A percentile compares a stretch with the other conserved stretches of the same genome.
phyloP scores from a whole-genome alignment of 2,113 vertebrate species.

The Pterocles orientalis region DNA sequence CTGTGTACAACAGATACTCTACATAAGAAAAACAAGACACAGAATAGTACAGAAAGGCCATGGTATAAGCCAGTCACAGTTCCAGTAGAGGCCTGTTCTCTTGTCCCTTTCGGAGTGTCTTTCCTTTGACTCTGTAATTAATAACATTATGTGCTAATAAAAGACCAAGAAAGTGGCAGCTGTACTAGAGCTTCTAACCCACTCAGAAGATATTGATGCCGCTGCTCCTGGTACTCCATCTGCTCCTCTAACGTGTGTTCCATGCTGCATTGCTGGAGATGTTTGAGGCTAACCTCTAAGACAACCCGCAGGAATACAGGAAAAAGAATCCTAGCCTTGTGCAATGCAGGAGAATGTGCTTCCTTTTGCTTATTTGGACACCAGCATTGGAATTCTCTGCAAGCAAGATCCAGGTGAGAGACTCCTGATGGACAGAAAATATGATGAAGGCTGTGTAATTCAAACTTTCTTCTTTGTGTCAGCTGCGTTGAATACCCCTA shows the following conservation, averaged over 20 bases:
- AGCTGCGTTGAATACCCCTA: background rate
- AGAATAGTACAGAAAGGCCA: background rate
- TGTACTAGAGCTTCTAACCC: background rate
- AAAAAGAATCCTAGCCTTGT: background rate
- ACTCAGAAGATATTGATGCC: background rate
- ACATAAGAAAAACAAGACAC: background rate
- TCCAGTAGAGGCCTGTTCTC: background rate
- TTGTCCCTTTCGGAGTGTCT: background rate
- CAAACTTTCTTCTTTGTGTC: background rate
- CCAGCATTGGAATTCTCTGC: background rate
- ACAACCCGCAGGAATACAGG: background rate
- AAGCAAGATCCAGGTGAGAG: background rate
- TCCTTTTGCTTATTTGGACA: background rate
- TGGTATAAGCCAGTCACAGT: background rate
- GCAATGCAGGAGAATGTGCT: background rate
- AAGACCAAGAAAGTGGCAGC: conserved; percentile 1
- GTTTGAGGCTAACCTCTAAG: background rate
- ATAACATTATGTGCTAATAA: conserved; percentile 1
- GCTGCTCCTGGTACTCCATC: background rate
- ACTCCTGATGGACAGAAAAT: background rate
- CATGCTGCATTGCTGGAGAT: background rate
- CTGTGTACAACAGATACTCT: background rate
- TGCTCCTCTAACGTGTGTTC: background rate
- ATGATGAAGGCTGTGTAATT: background rate
- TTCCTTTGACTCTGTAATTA: background rate